Evolutionary conservation across 2,797 vertebrate species (phyloP).

Genomic region (Rhyacichthys aspro): DNA sequence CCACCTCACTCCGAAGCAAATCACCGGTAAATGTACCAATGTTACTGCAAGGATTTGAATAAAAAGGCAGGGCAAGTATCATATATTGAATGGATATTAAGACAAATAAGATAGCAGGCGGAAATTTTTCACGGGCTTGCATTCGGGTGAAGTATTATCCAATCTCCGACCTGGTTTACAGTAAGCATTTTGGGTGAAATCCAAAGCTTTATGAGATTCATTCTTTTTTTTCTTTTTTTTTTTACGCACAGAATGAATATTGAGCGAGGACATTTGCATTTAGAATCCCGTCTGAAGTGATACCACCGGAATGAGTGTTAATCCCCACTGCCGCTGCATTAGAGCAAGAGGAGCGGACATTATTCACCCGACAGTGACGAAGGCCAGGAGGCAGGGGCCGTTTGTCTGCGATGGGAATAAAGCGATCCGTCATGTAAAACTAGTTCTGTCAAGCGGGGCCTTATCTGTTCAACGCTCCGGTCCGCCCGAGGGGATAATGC

Average conservation of each 20-base stretch:
- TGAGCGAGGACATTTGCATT: slow-evolving; percentile 36
- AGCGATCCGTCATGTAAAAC: slow-evolving; percentile 60
- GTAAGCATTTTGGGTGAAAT: neutral
- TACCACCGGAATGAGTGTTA: slow-evolving; percentile 26
- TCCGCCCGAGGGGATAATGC: slow-evolving; percentile 47
- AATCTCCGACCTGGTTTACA: neutral
- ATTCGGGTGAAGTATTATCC: slow-evolving; percentile 8
- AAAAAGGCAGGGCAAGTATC: neutral
- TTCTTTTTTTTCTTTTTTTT: slow-evolving; percentile 1
- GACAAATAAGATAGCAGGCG: neutral
- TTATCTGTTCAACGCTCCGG: slow-evolving; percentile 47
- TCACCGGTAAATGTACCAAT: neutral
- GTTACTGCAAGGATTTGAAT: neutral
- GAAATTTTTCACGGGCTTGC: neutral
- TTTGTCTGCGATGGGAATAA: slow-evolving; percentile 46
- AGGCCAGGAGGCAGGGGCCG: slow-evolving; percentile 28
- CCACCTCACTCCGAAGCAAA: no score
- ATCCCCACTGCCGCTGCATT: slow-evolving; percentile 23
- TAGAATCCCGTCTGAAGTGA: slow-evolving; percentile 20
- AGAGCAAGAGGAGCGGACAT: slow-evolving; percentile 21
- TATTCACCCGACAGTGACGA: slow-evolving; percentile 45
- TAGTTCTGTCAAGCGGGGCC: slow-evolving; percentile 54
- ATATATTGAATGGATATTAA: neutral
- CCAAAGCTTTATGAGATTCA: neutral
- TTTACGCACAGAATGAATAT: slow-evolving; percentile 21